Conservation (phyloP, 2,888 invertebrate genomes). For the Sicus ferrugineus region DNA sequence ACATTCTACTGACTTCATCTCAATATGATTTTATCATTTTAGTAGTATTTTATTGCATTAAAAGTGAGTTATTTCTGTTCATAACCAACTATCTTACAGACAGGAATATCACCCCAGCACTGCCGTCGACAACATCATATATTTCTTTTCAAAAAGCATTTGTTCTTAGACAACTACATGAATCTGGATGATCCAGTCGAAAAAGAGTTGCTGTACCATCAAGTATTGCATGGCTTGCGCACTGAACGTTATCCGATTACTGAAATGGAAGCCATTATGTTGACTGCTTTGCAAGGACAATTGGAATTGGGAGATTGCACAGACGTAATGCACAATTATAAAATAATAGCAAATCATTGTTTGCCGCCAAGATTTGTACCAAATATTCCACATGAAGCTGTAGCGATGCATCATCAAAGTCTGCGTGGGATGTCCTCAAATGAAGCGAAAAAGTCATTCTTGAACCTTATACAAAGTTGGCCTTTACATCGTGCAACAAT, state of each 20-base stretch:
- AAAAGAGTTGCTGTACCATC: conserved; percentile 92
- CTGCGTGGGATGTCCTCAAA: conserved; percentile 85
- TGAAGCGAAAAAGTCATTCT: conserved; percentile 90
- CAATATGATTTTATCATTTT: background rate
- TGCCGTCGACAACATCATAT: conserved; percentile 71
- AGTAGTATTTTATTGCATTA: background rate
- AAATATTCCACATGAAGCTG: conserved; percentile 80
- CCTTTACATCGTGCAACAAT: conserved; percentile 91
- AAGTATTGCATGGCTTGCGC: conserved; percentile 87
- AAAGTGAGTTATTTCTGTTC: background rate
- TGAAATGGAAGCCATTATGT: conserved; percentile 93
- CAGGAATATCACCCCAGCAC: conserved; percentile 42
- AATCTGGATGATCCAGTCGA: conserved; percentile 87
- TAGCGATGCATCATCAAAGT: conserved; percentile 90
- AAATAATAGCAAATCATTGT: conserved; percentile 79
- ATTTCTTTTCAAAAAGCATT: conserved; percentile 82
- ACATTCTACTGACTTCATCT: background rate
- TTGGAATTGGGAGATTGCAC: conserved; percentile 87
- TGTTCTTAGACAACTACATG: conserved; percentile 81
- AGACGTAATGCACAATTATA: conserved; percentile 72
- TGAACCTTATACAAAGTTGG: conserved; percentile 93
- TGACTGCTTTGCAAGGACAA: conserved; percentile 93
- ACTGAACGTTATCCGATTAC: conserved; percentile 92
- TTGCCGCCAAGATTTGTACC: conserved; percentile 84
- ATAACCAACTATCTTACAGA: background rate